Evolutionary conservation across 2,888 invertebrate genomes (phyloP).

Genomic region (Lepas anatifera): DNA sequence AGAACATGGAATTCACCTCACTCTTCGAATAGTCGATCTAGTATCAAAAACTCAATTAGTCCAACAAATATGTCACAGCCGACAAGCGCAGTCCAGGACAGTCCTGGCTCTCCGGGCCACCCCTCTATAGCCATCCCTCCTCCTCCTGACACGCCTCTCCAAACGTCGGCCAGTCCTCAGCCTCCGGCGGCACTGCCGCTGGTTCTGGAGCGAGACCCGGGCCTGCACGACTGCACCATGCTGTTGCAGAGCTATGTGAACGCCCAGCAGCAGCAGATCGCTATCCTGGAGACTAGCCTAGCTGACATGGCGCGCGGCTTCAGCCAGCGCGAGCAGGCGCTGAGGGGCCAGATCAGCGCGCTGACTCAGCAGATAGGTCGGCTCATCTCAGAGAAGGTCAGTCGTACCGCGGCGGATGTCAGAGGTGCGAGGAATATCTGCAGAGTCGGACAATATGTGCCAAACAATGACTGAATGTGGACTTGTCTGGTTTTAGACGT

Average conservation of each 20-base stretch:
- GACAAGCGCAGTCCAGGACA: too few relatives aligned
- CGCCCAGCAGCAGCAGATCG: background rate
- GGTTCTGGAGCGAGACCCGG: background rate
- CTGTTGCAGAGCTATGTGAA: background rate
- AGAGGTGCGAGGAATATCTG: background rate
- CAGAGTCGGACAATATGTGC: too few relatives aligned
- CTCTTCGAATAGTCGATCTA: too few relatives aligned
- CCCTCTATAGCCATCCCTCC: too few relatives aligned
- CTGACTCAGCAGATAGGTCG: background rate
- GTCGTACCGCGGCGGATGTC: background rate
- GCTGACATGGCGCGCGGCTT: background rate
- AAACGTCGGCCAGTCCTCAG: background rate
- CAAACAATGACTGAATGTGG: background rate
- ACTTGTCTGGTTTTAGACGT: too few relatives aligned
- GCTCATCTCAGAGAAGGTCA: background rate
- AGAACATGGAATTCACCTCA: too few relatives aligned
- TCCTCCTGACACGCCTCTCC: too few relatives aligned
- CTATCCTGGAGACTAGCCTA: background rate
- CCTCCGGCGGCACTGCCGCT: background rate
- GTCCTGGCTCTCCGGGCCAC: too few relatives aligned
- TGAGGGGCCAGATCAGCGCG: background rate
- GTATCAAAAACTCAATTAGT: too few relatives aligned
- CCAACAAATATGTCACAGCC: too few relatives aligned
- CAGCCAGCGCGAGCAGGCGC: background rate
- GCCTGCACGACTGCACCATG: background rate